A percentile compares a stretch with the other conserved stretches of the same genome.
Evolutionary conservation across 2,113 vertebrate species (phyloP).

Genomic region (Ptilorrhoa leucosticta): DNA sequence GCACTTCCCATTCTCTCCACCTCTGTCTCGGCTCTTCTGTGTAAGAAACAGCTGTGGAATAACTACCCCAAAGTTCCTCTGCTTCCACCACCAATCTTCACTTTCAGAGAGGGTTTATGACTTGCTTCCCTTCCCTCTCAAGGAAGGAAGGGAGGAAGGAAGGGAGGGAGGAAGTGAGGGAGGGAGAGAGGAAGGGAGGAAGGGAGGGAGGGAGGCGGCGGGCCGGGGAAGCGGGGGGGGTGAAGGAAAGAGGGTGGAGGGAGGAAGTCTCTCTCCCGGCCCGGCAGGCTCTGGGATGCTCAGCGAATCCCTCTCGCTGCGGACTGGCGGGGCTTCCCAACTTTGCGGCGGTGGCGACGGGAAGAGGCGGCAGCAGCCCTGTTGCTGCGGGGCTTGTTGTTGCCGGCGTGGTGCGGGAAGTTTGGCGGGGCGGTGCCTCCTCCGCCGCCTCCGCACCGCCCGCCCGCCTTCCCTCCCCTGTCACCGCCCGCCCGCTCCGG

Average conservation of each 20-base stretch:
- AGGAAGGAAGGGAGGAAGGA: background rate
- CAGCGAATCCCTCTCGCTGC: background rate
- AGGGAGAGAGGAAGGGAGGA: too few species aligned
- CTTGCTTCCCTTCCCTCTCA: background rate
- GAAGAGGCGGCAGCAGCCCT: background rate
- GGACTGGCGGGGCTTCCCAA: fast-evolving
- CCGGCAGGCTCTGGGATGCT: background rate
- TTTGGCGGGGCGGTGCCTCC: background rate
- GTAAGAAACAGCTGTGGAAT: background rate
- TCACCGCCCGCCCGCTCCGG: background rate
- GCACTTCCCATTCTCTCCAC: background rate
- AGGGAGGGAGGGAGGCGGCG: too few species aligned
- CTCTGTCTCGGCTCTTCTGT: background rate
- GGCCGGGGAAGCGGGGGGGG: too few species aligned
- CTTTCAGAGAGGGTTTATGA: background rate
- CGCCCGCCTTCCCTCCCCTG: background rate
- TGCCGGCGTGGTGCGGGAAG: background rate
- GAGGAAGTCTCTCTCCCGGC: fast-evolving
- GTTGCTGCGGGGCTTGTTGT: background rate
- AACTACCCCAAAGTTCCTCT: background rate
- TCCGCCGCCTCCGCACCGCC: background rate
- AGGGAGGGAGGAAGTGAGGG: too few species aligned
- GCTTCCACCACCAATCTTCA: background rate
- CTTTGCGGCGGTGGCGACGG: background rate
- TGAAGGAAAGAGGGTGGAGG: too few species aligned